phyloP scores from a whole-genome alignment of 2,113 vertebrate genomes.

The Sula dactylatra region DNA sequence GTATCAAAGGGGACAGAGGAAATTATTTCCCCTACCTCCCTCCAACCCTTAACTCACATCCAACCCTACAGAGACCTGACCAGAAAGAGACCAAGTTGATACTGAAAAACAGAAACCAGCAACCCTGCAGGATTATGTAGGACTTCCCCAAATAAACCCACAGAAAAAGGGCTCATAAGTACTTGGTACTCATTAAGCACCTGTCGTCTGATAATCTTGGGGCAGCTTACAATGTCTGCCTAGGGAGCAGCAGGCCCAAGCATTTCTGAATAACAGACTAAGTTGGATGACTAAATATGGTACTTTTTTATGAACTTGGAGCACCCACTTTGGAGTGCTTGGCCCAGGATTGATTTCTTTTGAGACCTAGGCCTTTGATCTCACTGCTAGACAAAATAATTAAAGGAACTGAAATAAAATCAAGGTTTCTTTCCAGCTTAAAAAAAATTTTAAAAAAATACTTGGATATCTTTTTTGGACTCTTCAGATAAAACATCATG shows the following conservation, averaged over 20 bases:
- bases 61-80: not conserved
- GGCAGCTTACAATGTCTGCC: slow-evolving; percentile 31
- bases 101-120: not conserved
- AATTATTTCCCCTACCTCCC: not conserved
- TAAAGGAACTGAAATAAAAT: slow-evolving; percentile 48
- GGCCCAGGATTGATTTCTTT: slow-evolving; percentile 11
- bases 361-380: slow-evolving; percentile 50
- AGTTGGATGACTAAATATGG: slow-evolving; percentile 61
- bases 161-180: not conserved
- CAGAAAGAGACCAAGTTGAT: not conserved
- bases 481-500: not conserved
- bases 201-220: slow-evolving; percentile 45
- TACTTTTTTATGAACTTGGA: slow-evolving; percentile 45
- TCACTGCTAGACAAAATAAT: slow-evolving; percentile 60
- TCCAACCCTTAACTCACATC: not conserved
- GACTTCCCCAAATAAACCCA: slow-evolving; percentile 3
- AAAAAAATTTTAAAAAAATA: not conserved
- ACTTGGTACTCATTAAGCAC: not conserved
- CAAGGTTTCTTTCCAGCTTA: not conserved
- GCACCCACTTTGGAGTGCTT: slow-evolving; percentile 20
- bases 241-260: not conserved
- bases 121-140: not conserved
- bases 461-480: slow-evolving; percentile 31
- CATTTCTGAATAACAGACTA: slow-evolving; percentile 10
- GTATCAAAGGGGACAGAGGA: not conserved